Evolutionary conservation across 2,113 vertebrate genomes (phyloP).

Genomic region (Diphyllodes magnificus): DNA sequence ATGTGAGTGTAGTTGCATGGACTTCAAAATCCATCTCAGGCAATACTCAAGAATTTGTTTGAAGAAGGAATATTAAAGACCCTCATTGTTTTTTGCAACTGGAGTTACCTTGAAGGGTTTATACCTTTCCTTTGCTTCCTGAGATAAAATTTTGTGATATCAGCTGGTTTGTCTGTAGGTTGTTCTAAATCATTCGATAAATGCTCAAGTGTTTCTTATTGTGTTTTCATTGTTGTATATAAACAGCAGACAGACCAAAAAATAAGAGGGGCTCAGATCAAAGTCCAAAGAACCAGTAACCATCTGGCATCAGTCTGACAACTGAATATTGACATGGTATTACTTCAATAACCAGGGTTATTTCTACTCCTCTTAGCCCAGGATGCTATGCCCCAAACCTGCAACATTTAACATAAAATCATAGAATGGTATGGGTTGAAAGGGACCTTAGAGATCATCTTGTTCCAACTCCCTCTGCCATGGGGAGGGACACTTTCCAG

Average conservation of each 20-base stretch:
- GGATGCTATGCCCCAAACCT: background rate
- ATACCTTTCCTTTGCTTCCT: background rate
- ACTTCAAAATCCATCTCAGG: background rate
- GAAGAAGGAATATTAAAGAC: background rate
- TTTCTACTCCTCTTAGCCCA: background rate
- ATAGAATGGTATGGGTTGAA: background rate
- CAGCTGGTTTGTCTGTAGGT: background rate
- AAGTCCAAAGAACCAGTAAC: background rate
- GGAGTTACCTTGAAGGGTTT: background rate
- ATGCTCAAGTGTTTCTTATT: background rate
- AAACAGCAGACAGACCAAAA: background rate
- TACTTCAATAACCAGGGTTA: background rate
- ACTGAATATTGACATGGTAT: background rate
- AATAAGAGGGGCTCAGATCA: background rate
- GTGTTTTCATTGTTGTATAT: background rate
- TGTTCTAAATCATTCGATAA: background rate
- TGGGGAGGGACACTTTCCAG: background rate
- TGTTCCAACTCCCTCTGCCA: background rate
- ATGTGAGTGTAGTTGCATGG: background rate
- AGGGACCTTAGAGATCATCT: background rate
- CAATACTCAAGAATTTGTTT: background rate
- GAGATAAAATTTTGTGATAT: background rate
- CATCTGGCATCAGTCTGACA: background rate
- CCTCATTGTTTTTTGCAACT: background rate
- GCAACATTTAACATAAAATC: background rate